phyloP scores from a whole-genome alignment of 2,113 vertebrate genomes.

The Mugil cephalus region DNA sequence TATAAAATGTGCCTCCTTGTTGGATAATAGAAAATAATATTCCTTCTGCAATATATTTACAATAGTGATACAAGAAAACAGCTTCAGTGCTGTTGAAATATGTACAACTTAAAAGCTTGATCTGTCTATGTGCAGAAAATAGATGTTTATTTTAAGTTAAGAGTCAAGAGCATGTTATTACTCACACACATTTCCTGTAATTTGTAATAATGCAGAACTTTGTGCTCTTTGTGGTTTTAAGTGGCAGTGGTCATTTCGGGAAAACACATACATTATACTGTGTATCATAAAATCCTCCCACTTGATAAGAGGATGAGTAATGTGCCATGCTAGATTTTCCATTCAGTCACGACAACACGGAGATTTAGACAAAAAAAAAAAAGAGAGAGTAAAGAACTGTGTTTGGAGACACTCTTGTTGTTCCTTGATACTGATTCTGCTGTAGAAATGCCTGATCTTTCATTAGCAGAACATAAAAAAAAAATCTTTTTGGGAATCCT shows the following conservation, averaged over 20 bases:
- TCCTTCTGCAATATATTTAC: constrained; percentile 59
- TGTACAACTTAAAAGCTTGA: constrained; percentile 63
- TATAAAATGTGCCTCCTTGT: constrained; percentile 49
- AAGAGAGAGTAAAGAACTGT: constrained; percentile 3
- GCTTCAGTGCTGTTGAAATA: constrained; percentile 40
- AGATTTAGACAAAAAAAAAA: constrained; percentile 1
- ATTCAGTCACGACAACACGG: background rate
- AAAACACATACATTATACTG: constrained; percentile 15
- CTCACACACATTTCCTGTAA: constrained; percentile 22
- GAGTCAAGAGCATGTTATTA: constrained; percentile 30
- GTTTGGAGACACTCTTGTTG: background rate
- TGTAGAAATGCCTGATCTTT: background rate
- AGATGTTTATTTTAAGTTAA: constrained; percentile 55
- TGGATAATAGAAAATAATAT: constrained; percentile 44
- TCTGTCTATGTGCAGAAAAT: constrained; percentile 38
- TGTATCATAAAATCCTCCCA: background rate
- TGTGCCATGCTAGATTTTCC: constrained; percentile 7
- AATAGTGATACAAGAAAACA: constrained; percentile 43
- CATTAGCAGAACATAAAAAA: background rate
- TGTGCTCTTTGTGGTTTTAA: background rate
- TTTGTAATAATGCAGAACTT: background rate
- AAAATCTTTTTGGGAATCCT: background rate
- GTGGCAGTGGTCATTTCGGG: constrained; percentile 20
- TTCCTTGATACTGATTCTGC: background rate
- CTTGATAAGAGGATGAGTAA: constrained; percentile 17